Base-by-base conservation (phyloP, 2,113 vertebrate species). In the Agapornis roseicollis region DNA sequence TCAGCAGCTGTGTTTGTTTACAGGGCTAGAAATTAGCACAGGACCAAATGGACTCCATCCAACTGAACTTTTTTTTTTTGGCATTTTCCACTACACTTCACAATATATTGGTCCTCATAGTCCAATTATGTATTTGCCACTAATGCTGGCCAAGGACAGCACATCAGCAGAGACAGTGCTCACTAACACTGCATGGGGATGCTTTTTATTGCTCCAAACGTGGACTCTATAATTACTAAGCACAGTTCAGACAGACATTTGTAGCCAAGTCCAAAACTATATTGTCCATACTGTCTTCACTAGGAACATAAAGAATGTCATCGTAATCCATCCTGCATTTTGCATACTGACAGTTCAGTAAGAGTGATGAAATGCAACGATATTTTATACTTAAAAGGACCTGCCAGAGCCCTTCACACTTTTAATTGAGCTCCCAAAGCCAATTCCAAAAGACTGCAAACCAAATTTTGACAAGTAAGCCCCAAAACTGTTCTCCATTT, bases 1-100 rank as follows among this genome's bases (percentile, higher is more conserved):
- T 98, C 95, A 94, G 87, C 98, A 98, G 98, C 98, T 98, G 98
- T 98, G 98, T 98, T 98, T 98, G 98, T 98, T 98, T 98, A 98
- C 97, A 93, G 94, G 96, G 95, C 91, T 95, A 96, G 96, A 96
- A 98, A 97, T 97, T 97, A 97, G 95, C 83, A 74, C 97, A 97
- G 97, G 94, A 98, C 89, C 89, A 95, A 97, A 90, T 90, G 96
- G 80, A 85, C 94, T 94, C 63, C 95, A 91, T 97, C 98, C 98
- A 98, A 94, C 82, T 58, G 79, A 92, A 88, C 31, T 65, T 90
- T 85, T 85, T 85, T 85, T 85, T 94, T 88, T 92, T 91, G 95
- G 97, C 97, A 90, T 96, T 96, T 97, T 92, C 94, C 96, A 95
- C 95, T 97, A 94, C 87, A 97, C 94, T 97, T 94, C 90, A 97